These are phyloP conservation scores for Deroplatys truncata DNA, from an alignment of 2,888 invertebrate genomes.

Conservation along the genomic window DNA sequence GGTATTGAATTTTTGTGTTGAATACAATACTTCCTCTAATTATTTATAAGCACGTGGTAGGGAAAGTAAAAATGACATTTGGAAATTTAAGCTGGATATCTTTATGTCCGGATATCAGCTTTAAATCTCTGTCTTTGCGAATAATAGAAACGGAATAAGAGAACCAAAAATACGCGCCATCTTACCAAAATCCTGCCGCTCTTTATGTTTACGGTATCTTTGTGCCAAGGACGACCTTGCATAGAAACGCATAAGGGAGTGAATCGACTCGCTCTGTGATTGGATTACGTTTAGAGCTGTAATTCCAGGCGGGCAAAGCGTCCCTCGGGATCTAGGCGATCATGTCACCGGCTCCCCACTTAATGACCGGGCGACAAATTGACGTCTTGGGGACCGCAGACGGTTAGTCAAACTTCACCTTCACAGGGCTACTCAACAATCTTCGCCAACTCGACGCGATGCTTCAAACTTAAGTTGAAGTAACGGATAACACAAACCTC, in stretches of 20 bases:
- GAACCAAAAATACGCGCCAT: too few species aligned
- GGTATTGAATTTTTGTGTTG: too few species aligned
- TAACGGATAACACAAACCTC: too few species aligned
- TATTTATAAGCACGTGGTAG: too few species aligned
- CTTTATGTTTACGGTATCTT: background rate
- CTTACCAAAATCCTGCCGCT: background rate
- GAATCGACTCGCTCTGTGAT: slow-evolving; percentile 46
- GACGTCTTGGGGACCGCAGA: background rate
- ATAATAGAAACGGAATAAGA: too few species aligned
- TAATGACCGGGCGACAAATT: slow-evolving; percentile 27
- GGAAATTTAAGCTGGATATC: too few species aligned
- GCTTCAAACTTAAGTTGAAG: background rate
- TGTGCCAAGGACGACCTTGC: background rate
- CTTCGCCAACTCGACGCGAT: background rate
- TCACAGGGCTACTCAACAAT: background rate
- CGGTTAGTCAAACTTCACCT: slow-evolving; percentile 14
- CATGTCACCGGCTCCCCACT: slow-evolving; percentile 32
- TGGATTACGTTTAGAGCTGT: slow-evolving; percentile 61
- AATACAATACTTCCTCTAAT: too few species aligned
- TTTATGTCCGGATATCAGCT: too few species aligned
- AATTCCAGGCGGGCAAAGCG: slow-evolving; percentile 64
- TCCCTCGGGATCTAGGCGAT: slow-evolving; percentile 49
- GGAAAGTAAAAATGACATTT: too few species aligned
- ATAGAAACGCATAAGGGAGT: background rate
- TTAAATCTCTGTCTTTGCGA: too few species aligned